Conservation (phyloP, 53 echinoderm and acorn worm species). For the Antedon mediterranea region DNA sequence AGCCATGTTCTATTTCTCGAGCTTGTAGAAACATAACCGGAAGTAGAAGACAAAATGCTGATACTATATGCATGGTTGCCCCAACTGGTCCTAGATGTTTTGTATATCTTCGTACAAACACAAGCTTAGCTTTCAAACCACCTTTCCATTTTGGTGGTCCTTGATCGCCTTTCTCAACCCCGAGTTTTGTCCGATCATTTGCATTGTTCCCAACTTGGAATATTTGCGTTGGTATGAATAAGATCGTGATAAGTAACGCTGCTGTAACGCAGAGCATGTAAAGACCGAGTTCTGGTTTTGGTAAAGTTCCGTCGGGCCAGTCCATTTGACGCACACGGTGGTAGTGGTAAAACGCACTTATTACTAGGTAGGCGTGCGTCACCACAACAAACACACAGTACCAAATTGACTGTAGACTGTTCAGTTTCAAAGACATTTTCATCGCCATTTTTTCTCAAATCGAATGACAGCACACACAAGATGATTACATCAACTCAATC, state of each 20-base stretch:
- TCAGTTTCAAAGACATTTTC: conserved; percentile 53
- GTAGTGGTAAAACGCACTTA: conserved; percentile 62
- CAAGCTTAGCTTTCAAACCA: conserved; percentile 24
- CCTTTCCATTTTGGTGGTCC: not conserved
- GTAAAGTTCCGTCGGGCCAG: conserved; percentile 56
- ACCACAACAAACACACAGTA: conserved; percentile 54
- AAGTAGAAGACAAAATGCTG: conserved; percentile 85
- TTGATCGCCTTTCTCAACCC: conserved; percentile 7
- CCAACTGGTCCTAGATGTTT: conserved; percentile 88
- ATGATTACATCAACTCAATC: too few relatives aligned
- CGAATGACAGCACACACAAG: too few relatives aligned
- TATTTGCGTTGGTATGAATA: conserved; percentile 92
- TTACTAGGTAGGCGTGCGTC: conserved; percentile 51
- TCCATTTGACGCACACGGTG: conserved; percentile 50
- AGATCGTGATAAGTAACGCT: conserved; percentile 53
- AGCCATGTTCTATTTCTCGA: conserved; percentile 61
- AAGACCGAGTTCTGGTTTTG: conserved; percentile 33
- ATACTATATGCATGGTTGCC: conserved; percentile 78
- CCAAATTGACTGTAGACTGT: conserved; percentile 87
- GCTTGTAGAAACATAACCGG: conserved; percentile 93
- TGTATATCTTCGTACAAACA: conserved; percentile 32
- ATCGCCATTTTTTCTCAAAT: not conserved
- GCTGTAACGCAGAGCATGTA: conserved; percentile 58
- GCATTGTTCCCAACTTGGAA: conserved; percentile 89
- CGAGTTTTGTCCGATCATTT: conserved; percentile 84